These are phyloP conservation scores for Ramazzottius varieornatus DNA, from an alignment of 2,888 invertebrate genomes.

Conservation along the genomic window DNA sequence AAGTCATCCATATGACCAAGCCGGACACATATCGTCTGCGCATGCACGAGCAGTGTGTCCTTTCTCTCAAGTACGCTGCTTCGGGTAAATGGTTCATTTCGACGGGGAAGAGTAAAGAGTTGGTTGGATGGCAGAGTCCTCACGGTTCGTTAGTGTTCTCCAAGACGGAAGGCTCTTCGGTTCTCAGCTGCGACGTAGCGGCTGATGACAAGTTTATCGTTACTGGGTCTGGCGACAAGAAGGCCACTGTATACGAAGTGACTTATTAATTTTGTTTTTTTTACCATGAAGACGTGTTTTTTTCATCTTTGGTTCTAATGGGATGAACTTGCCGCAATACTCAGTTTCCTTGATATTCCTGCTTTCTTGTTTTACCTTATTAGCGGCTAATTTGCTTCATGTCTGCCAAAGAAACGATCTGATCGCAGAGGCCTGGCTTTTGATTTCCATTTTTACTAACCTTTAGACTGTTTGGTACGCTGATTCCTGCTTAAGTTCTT, in stretches of 20 bases:
- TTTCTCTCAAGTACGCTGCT: constrained; percentile 70
- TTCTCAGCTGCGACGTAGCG: constrained; percentile 84
- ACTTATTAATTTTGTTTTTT: too few species aligned
- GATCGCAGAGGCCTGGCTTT: too few species aligned
- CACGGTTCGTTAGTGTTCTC: constrained; percentile 82
- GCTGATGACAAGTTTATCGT: constrained; percentile 86
- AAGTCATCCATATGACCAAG: constrained; percentile 47
- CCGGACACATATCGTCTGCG: constrained; percentile 83
- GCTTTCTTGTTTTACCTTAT: too few species aligned
- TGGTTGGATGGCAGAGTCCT: constrained; percentile 81
- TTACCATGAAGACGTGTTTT: too few species aligned
- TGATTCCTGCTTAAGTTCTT: too few species aligned
- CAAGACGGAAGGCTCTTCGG: constrained; percentile 82
- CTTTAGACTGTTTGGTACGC: too few species aligned
- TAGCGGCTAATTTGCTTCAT: too few species aligned
- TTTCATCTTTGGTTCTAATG: too few species aligned
- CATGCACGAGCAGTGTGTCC: constrained; percentile 77
- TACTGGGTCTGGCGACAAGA: constrained; percentile 85
- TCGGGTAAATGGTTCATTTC: constrained; percentile 90
- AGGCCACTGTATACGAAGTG: constrained; percentile 83
- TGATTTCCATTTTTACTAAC: too few species aligned
- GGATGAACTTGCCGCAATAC: too few species aligned
- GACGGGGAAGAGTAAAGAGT: constrained; percentile 70
- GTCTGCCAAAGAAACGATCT: too few species aligned
- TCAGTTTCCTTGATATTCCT: too few species aligned